Percentiles rank a stretch among this genome's conserved stretches.
Evolutionary conservation across 1,140 invertebrate genomes (phyloP).

Genomic region (Drosophila dunni): DNA sequence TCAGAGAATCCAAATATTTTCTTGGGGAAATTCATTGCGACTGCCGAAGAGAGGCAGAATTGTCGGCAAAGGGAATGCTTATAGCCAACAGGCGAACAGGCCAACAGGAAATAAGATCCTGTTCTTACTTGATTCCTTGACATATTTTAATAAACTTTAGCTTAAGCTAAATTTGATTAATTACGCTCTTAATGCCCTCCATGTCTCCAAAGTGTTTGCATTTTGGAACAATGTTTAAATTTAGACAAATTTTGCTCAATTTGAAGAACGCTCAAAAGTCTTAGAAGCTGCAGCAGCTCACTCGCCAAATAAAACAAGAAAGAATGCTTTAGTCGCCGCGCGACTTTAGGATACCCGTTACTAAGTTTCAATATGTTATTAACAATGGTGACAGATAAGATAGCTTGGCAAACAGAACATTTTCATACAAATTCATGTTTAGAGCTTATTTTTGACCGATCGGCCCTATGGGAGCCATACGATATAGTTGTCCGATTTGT

Average conservation of each 20-base stretch:
- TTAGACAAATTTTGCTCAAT: slow-evolving; percentile 56
- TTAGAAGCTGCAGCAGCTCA: slow-evolving; percentile 5
- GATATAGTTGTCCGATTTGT: too few relatives aligned
- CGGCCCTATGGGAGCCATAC: too few relatives aligned
- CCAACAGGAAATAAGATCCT: not conserved
- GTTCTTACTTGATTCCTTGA: not conserved
- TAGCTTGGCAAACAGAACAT: too few relatives aligned
- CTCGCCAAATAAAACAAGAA: not conserved
- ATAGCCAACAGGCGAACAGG: too few relatives aligned
- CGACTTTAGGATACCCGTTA: too few relatives aligned
- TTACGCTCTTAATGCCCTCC: slow-evolving; percentile 1
- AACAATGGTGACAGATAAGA: too few relatives aligned
- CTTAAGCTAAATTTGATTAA: not conserved
- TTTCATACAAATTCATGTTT: too few relatives aligned
- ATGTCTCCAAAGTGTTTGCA: slow-evolving; percentile 7
- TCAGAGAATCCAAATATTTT: slow-evolving; percentile 2
- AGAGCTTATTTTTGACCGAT: too few relatives aligned
- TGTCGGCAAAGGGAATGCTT: too few relatives aligned
- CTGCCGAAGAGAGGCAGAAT: slow-evolving; percentile 2
- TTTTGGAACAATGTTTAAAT: slow-evolving; percentile 61
- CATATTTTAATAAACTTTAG: not conserved
- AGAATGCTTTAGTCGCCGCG: too few relatives aligned
- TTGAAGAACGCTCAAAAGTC: not conserved
- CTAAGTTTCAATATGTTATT: too few relatives aligned
- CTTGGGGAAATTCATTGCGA: slow-evolving; percentile 11